Evolutionary conservation across 2,113 vertebrate genomes (phyloP).

Genomic region (Typhlomys cinereus): DNA sequence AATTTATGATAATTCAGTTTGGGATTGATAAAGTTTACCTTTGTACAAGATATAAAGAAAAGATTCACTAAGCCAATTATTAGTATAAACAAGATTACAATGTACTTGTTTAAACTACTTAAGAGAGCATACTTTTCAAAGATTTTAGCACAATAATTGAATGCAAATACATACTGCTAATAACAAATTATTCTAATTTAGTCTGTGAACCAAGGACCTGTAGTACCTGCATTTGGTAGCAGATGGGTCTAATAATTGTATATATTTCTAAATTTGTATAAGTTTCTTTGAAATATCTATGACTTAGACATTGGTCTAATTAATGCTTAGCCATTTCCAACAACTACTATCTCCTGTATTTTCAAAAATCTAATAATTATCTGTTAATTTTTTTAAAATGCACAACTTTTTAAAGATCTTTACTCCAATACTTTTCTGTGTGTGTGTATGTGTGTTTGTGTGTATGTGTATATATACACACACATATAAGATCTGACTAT

Average conservation of each 20-base stretch:
- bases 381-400: neutral
- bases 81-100: constrained; percentile 81
- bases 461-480: neutral
- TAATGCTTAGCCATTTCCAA: constrained; percentile 21
- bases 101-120: constrained; percentile 77
- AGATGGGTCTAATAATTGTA: constrained; percentile 73
- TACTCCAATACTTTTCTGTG: neutral
- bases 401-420: neutral
- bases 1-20: constrained; percentile 80
- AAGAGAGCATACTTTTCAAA: constrained; percentile 78
- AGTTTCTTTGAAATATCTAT: constrained; percentile 44
- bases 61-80: constrained; percentile 81
- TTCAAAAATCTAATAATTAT: constrained; percentile 15
- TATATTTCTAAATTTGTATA: constrained; percentile 61
- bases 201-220: constrained; percentile 67
- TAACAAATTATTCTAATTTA: constrained; percentile 78
- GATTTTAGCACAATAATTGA: constrained; percentile 78
- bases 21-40: constrained; percentile 77
- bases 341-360: constrained; percentile 8
- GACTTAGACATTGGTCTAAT: constrained; percentile 44
- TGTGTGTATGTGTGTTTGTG: neutral
- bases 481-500: too few species aligned
- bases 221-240: constrained; percentile 64
- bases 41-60: constrained; percentile 80
- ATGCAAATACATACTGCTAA: constrained; percentile 77